phyloP scores from a whole-genome alignment of 2,888 invertebrate species.

The Caenorhabditis becei region DNA sequence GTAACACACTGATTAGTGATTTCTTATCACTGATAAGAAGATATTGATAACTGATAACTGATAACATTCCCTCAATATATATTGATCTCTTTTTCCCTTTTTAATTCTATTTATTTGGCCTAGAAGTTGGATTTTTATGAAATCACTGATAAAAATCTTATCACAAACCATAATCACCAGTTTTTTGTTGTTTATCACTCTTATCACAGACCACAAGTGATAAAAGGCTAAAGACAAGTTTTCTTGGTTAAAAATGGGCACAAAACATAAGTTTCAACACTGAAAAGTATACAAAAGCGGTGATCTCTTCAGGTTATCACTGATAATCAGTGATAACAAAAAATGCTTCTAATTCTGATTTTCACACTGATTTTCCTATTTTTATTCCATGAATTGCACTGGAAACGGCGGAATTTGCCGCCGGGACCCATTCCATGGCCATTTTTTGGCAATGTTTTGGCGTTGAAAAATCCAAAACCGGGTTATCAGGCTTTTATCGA shows the following conservation, averaged over 20 bases:
- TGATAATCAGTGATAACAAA: no score
- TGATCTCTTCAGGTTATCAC: no score
- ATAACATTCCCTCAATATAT: not conserved
- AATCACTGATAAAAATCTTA: no score
- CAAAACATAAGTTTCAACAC: no score
- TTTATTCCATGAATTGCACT: conserved; percentile 48
- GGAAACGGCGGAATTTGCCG: conserved; percentile 60
- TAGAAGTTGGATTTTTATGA: not conserved
- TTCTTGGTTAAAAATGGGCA: no score
- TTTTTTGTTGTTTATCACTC: not conserved
- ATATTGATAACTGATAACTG: not conserved
- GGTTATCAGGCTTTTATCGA: conserved; percentile 26
- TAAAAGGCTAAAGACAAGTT: no score
- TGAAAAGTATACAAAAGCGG: no score
- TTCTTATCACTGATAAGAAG: not conserved
- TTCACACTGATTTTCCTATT: conserved; percentile 17
- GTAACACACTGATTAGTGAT: not conserved
- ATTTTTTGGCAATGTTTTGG: conserved; percentile 41
- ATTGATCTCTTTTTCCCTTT: conserved; percentile 1
- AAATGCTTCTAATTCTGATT: conserved; percentile 15
- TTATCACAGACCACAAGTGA: no score
- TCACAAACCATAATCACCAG: not conserved
- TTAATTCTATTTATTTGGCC: not conserved
- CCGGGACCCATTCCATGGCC: conserved; percentile 52
- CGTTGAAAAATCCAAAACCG: conserved; percentile 21